Evolutionary conservation across 2,113 vertebrate genomes (phyloP).

Genomic region (Nettapus auritus): DNA sequence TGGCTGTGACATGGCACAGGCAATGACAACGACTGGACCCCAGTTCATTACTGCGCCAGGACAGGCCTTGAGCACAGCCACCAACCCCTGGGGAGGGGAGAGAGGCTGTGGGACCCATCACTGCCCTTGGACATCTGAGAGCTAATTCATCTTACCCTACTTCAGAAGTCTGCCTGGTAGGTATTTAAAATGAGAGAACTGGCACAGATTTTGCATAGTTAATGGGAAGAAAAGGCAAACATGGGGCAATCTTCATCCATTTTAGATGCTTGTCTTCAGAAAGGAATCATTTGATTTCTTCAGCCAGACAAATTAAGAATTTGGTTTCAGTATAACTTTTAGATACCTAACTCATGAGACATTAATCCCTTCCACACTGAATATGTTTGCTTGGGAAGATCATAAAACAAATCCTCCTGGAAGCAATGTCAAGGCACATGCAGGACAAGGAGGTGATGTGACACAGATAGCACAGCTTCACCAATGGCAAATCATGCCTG

Average conservation of each 20-base stretch:
- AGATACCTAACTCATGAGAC: not conserved
- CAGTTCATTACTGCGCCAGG: not conserved
- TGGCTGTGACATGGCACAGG: rapidly evolving
- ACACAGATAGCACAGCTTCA: not conserved
- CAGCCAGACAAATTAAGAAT: not conserved
- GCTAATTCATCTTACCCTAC: not conserved
- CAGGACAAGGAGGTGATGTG: not conserved
- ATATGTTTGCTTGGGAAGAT: not conserved
- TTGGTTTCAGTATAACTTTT: not conserved
- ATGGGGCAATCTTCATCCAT: not conserved
- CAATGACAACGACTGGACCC: not conserved
- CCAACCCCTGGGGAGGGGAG: not conserved
- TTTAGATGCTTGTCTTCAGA: not conserved
- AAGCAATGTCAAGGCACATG: not conserved
- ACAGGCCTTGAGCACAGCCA: not conserved
- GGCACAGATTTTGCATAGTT: not conserved
- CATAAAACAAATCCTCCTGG: not conserved
- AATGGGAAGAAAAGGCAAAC: not conserved
- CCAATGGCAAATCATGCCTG: not conserved
- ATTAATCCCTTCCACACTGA: not conserved
- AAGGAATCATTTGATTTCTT: not conserved
- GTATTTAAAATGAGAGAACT: not conserved
- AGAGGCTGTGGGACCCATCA: not conserved
- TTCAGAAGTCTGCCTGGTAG: not conserved
- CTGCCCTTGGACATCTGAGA: not conserved